Evolutionary conservation across 2,797 vertebrate genomes (phyloP), one percentile per base, ranked within the genome.

Genomic region (Pipistrellus pygmaeus): DNA sequence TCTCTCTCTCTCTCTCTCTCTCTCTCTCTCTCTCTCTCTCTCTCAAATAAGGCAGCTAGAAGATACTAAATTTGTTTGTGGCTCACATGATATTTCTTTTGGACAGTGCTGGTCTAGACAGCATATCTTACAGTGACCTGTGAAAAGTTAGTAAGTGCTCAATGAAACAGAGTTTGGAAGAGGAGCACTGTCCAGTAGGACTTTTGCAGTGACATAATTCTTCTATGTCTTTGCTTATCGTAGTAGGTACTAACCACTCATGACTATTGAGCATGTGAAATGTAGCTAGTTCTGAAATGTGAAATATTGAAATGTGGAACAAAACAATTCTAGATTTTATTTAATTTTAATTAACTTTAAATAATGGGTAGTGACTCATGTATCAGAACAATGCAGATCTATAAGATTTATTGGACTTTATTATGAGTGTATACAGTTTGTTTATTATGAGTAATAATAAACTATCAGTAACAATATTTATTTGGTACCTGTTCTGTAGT

Each of bases 371-470:
- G 75, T 88, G 27, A 48, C 32, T 90, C 30, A 92, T 83, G 1
- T 92, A 87, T 76, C 21, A 21, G 25, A 13, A 80, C n/a, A 48
- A 0, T 86, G 17, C 20, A 35, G 15, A 60, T 80, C 62, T 85
- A 69, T 60, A 88, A 68, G 11, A 66, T 88, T 87, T 90, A 72
- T 35, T 55, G 14, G 3, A 82, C 68, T 81, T 96, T 93, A 68
- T 48, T 72, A 12, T 48, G 48, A 72, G 30, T 91, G 18, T 81
- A 0, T 60, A 44, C 2, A 41, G 38, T 41, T 41, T 41, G 18
- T 88, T 92, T 81, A 75, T 94, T 91, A 25, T 84, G 73, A 92
- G 15, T 82, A 88, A 75, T 32, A 69, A 73, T 93, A 78, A 73
- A 64, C 68, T 41, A 48, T 71, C 21, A 92, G 27, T 62, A 64